phyloP scores from a whole-genome alignment of 2,113 vertebrate genomes.

The Porphyrio hochstetteri region DNA sequence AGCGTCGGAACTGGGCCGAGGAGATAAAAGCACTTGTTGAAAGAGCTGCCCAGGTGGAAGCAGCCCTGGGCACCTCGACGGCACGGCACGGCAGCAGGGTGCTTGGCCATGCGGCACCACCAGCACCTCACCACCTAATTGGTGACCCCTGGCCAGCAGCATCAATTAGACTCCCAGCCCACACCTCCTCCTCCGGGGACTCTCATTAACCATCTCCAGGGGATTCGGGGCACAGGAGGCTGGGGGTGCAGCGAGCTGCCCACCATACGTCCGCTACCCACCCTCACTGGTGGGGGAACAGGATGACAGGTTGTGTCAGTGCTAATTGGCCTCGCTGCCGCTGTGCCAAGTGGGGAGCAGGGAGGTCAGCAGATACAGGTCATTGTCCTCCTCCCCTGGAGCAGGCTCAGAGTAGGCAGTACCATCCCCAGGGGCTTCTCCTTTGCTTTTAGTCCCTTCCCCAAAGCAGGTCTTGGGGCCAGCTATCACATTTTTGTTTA shows the following conservation, averaged over 20 bases:
- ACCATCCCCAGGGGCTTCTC: background rate
- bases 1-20: background rate
- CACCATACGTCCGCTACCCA: accelerated
- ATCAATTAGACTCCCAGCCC: background rate
- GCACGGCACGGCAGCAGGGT: background rate
- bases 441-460: background rate
- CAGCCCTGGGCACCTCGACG: background rate
- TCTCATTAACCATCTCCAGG: background rate
- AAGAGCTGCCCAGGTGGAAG: background rate
- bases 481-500: background rate
- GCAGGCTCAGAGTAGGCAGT: background rate
- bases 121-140: background rate
- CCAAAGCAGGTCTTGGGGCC: background rate
- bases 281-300: background rate
- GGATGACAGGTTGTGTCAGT: background rate
- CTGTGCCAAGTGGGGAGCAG: background rate
- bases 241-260: background rate
- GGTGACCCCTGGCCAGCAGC: background rate
- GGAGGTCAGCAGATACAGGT: background rate
- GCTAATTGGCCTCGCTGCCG: background rate
- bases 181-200: background rate
- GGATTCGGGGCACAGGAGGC: background rate
- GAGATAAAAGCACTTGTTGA: background rate
- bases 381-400: background rate
- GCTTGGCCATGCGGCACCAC: accelerated